Base-by-base conservation (phyloP, 2,888 invertebrate genomes). In the Pollenia labialis region DNA sequence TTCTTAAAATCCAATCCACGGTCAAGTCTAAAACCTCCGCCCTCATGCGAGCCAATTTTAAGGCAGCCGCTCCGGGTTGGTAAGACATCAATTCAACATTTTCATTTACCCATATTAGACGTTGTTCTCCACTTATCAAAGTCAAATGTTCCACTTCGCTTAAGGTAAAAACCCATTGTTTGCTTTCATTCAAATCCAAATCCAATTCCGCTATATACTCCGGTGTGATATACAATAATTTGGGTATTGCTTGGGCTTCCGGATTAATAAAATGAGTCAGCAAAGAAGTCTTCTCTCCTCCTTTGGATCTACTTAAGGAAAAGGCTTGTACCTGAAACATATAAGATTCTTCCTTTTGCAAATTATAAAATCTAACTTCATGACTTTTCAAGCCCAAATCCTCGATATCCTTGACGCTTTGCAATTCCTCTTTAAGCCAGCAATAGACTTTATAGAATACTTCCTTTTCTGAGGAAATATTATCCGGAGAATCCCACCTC, bases 1-100 rank as follows among this genome's bases (percentile, higher is more conserved):
- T 95, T 69, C 98, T 95, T 69, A 96, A 95, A 60, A 98, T 95
- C 98, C 98, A 99, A 93, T 99, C 98, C 0, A 97, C 94, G 2
- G 97, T 95, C 42, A 98, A 93, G 85, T 96, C 96, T 11, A 95
- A 92, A 0, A 95, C 95, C 46, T 94, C 94, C n/a, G 94, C 94
- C 48, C 94, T 94, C 81, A 96, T 91, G 12, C 94, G 94, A 0
- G 94, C 92, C 50, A 96, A 93, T 90, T 95, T 95, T 0, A 94
- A 93, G 0, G 91, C 90, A 3, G 94, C 93, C 0, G 90, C 80
- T 0, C 91, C 92, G 0, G 91, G 90, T 40, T 90, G 88, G 66
- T 90, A 91, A 2, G 91, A 90, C 44, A 93, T 89, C 72, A 93
- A 88, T 93, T 95, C 87, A 0, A 91, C 91, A 44, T 92, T 92